phyloP scores from a whole-genome alignment of 2,888 invertebrate species.

The Didymodactylos carnosus region DNA sequence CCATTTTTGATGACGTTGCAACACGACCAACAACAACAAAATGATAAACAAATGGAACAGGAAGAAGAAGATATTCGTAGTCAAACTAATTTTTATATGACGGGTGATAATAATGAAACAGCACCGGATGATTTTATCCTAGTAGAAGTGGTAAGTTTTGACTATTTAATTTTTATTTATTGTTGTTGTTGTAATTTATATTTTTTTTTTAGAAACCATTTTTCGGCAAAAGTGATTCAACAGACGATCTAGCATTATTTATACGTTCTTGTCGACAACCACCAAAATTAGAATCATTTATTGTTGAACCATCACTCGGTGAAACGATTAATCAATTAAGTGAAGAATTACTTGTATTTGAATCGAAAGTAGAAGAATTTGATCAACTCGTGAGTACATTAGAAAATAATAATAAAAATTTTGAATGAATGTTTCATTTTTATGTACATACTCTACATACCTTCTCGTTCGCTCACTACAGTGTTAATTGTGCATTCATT shows the following conservation, averaged over 20 bases:
- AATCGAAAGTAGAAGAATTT: slow-evolving; percentile 53
- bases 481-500: no score
- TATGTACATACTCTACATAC: no score
- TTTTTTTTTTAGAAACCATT: no score
- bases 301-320: slow-evolving; percentile 21
- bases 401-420: no score
- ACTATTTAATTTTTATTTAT: no score
- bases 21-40: background rate
- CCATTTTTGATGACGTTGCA: background rate
- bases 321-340: slow-evolving; percentile 44
- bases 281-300: slow-evolving; percentile 41
- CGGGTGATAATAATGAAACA: background rate
- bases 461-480: no score
- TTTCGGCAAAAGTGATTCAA: slow-evolving; percentile 24
- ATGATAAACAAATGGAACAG: background rate
- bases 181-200: no score
- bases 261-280: slow-evolving; percentile 59
- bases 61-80: background rate
- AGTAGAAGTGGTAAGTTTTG: slow-evolving; percentile 47
- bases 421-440: no score
- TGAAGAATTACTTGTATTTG: slow-evolving; percentile 52
- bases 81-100: background rate
- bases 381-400: slow-evolving; percentile 54
- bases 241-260: slow-evolving; percentile 55
- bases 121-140: slow-evolving; percentile 47